phyloP scores from a whole-genome alignment of 1,140 invertebrate genomes.

The Drosophila murphyi region DNA sequence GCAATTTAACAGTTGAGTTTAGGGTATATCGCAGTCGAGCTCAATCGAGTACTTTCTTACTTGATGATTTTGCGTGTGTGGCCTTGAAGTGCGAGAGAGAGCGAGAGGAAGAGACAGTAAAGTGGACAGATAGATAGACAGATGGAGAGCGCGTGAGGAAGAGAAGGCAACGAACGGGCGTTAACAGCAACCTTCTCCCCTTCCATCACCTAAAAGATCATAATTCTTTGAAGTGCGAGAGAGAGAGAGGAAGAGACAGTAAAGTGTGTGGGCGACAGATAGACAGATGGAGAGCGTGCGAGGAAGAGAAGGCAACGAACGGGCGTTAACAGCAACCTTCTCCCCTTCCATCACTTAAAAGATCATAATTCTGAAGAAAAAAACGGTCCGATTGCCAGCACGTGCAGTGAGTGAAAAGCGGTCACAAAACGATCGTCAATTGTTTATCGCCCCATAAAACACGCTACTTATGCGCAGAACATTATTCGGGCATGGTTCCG shows the following conservation, averaged over 20 bases:
- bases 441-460: constrained; percentile 31
- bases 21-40: no score
- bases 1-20: no score
- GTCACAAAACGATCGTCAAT: constrained; percentile 29
- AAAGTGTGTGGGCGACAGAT: no score
- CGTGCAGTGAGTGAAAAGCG: constrained; percentile 8
- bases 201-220: constrained; percentile 6
- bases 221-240: constrained; percentile 1
- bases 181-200: background rate
- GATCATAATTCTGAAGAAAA: constrained; percentile 22
- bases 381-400: constrained; percentile 14
- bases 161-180: background rate
- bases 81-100: no score
- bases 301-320: background rate
- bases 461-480: constrained; percentile 27
- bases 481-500: background rate
- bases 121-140: no score
- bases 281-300: background rate
- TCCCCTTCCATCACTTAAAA: background rate
- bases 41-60: no score
- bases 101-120: no score
- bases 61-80: no score
- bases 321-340: no score
- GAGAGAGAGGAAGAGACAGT: no score
- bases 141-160: background rate